Evolutionary conservation across 92 coral and sea anemone species (phyloP).

Genomic region (Metridium senile): DNA sequence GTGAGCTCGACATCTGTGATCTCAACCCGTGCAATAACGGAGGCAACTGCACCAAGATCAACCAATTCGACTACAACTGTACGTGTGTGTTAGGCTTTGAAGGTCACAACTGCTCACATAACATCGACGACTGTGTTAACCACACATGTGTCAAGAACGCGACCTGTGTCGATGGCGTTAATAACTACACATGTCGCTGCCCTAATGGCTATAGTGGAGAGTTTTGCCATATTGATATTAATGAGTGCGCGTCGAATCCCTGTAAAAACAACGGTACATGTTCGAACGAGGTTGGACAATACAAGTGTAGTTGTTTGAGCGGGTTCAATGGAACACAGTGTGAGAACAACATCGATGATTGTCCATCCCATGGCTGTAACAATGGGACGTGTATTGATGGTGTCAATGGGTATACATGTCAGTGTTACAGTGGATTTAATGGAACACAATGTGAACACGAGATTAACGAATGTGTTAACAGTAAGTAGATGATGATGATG

Average conservation of each 20-base stretch:
- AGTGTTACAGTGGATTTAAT: constrained; percentile 57
- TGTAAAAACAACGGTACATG: constrained; percentile 65
- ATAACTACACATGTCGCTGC: constrained; percentile 67
- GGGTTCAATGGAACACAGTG: constrained; percentile 83
- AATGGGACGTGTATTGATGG: constrained; percentile 75
- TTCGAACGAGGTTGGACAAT: constrained; percentile 41
- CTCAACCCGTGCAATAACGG: constrained; percentile 61
- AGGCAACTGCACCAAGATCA: constrained; percentile 52
- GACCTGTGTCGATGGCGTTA: constrained; percentile 63
- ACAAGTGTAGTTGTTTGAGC: constrained; percentile 60
- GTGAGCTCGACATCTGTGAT: constrained; percentile 50
- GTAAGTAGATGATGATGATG: constrained; percentile 29
- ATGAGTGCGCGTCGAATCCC: constrained; percentile 64
- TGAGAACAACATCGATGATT: constrained; percentile 75
- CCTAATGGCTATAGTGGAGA: constrained; percentile 65
- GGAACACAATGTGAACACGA: constrained; percentile 65
- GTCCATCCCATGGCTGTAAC: constrained; percentile 68
- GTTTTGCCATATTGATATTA: constrained; percentile 62
- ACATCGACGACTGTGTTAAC: constrained; percentile 70
- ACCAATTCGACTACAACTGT: constrained; percentile 58
- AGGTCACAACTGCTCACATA: constrained; percentile 63
- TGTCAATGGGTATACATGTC: constrained; percentile 49
- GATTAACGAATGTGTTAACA: constrained; percentile 57
- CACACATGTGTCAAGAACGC: constrained; percentile 66
- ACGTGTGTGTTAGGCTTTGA: constrained; percentile 63